Evolutionary conservation across 2,888 invertebrate genomes (phyloP).

Genomic region (Tachina fera): DNA sequence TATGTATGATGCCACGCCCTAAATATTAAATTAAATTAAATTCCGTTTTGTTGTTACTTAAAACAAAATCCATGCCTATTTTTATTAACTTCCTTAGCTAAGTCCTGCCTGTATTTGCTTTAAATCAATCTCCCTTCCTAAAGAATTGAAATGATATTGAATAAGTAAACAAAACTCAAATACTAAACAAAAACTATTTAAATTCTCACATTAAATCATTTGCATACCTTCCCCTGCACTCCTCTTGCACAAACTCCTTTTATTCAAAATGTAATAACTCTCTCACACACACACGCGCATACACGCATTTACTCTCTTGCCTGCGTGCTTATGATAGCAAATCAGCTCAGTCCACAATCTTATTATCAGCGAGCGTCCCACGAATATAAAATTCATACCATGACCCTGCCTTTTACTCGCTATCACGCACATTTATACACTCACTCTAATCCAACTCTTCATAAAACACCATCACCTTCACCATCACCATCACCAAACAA

Average conservation of each 20-base stretch:
- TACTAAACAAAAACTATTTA: constrained; percentile 65
- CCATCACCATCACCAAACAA: constrained; percentile 66
- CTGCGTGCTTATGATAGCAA: constrained; percentile 1
- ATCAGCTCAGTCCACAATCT: neutral
- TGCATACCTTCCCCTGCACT: neutral
- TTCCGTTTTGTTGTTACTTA: neutral
- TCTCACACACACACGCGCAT: neutral
- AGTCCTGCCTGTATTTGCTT: too few species aligned
- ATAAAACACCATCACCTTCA: constrained; percentile 45
- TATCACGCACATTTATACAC: constrained; percentile 72
- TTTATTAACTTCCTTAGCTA: neutral
- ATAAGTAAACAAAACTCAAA: constrained; percentile 18
- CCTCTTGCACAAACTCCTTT: too few species aligned
- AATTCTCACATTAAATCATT: constrained; percentile 54
- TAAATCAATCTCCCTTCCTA: neutral
- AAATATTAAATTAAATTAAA: too few species aligned
- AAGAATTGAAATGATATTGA: neutral
- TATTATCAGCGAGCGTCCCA: constrained; percentile 12
- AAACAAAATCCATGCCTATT: neutral
- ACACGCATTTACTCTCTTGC: neutral
- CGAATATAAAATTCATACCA: constrained; percentile 58
- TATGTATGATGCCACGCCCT: too few species aligned
- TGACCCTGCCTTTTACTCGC: constrained; percentile 70
- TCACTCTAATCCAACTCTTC: constrained; percentile 70
- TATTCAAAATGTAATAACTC: neutral